Evolutionary conservation across 2,797 vertebrate species (phyloP), one percentile per base, ranked within the genome.

Genomic region (Saguinus oedipus): DNA sequence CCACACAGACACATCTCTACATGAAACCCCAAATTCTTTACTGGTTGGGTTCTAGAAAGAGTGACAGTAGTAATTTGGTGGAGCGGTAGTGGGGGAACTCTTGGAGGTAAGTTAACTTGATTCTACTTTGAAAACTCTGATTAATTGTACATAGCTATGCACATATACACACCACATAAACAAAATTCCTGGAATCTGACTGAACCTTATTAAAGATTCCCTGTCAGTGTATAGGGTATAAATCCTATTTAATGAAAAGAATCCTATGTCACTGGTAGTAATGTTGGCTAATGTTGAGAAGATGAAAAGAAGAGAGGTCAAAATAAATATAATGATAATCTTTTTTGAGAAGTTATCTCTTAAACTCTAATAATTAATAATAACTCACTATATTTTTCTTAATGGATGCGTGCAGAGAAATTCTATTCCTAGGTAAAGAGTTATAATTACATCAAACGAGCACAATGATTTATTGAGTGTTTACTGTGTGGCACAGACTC

Each of bases 291-390:
- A 20, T 83, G 2, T 82, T 72, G 33, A 81, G 75, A 72, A 46
- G 42, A n/a, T 78, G 13, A 42, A 82, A 50, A 74, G 80, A 72
- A 9, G 2, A 85, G 6, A 44, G 30, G 53, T 44, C 53, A 85
- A 89, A 81, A 19, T 59, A 72, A 59, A 13, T 59, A 55, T 2
- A 75, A 61, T 75, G 78, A 57, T 83, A 48, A 88, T 72, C 27
- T 92, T 96, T 84, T 83, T 79, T 48, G 8, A 97, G 53, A 93
- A 93, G 90, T 33, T 48, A 15, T 61, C 26, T 88, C 75, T 90
- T 94, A 89, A 72, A 83, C 36, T 64, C 30, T 94, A 74, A 95
- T 80, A 83, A 76, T 86, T 89, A 76, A 81, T 92, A 90, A 85
- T 81, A n/a, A 76, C 24, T 83, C 55, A 57, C 48, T 80, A 48